Evolutionary conservation across 1,140 invertebrate species (phyloP), one percentile per base, ranked within the genome.

Genomic region (Drosophila kepulauana): DNA sequence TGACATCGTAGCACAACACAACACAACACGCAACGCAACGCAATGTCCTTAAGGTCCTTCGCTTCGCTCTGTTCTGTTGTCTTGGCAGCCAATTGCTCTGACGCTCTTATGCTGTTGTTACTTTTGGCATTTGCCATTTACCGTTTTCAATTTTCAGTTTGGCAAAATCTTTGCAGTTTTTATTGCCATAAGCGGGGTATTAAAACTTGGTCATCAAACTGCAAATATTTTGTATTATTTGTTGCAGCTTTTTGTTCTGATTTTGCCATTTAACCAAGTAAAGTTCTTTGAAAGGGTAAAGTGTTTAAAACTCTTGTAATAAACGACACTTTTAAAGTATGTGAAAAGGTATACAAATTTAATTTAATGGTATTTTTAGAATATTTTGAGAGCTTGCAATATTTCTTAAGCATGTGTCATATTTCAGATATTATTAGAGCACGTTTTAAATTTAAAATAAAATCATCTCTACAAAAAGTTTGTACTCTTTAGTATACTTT

Each of bases 91-190:
- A 28, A 30, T 33, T 45, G 28, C 25, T 43, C 41, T 16, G 25
- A 6, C 8, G 52, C 52, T 25, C 10, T 62, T 28, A 13, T 43
- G 5, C 57, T 33, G 30, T 25, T 41, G 8, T 52, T 25, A 52
- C 59, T 35, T 51, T 63, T 38, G 59, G 45, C 25, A 63, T 35
- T 38, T 38, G 35, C 8, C 43, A 33, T 62, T 62, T 62, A 25
- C 59, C 6, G 46, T 7, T 49, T 62, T 49, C 46, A 62, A 35
- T 49, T 49, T 49, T 20, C 30, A 52, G 13, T 25, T 38, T 25
- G 4, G 2, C n/a, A n/a, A 0, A 15, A 35, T 45, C 35, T 61
- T 48, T 48, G 48, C 13, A 38, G 1, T 25, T 59, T 46, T 46
- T 51, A 51, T 51, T 51, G 45, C 45, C 45, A 48, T 16, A 48